A percentile compares a stretch with the other conserved stretches of the same genome.
phyloP scores from a whole-genome alignment of 2,888 invertebrate species.

The Lycia hirtaria region DNA sequence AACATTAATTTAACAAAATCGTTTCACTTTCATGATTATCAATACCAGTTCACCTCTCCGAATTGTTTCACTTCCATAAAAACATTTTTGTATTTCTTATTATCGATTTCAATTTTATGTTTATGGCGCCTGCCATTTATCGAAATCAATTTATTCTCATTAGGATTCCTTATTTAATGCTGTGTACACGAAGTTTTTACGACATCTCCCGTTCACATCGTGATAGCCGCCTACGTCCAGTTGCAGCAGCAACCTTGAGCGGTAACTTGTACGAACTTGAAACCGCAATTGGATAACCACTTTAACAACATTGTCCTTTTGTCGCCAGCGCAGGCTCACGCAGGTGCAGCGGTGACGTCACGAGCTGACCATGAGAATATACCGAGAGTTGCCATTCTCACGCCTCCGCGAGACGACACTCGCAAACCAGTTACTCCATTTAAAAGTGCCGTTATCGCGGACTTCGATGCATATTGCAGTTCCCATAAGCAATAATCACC shows the following conservation, averaged over 20 bases:
- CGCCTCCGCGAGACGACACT: slow-evolving; percentile 76
- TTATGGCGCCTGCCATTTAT: slow-evolving; percentile 12
- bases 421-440: slow-evolving; percentile 74
- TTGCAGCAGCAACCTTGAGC: slow-evolving; percentile 51
- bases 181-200: slow-evolving; percentile 39
- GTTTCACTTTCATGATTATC: slow-evolving; percentile 17
- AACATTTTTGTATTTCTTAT: neutral
- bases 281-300: slow-evolving; percentile 72
- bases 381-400: slow-evolving; percentile 77
- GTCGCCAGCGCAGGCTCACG: slow-evolving; percentile 52
- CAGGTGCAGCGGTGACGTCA: slow-evolving; percentile 80
- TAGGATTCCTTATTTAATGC: slow-evolving; percentile 27
- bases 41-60: slow-evolving; percentile 18
- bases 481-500: slow-evolving; percentile 28
- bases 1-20: slow-evolving; percentile 32
- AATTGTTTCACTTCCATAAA: slow-evolving; percentile 9
- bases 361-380: slow-evolving; percentile 73
- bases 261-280: slow-evolving; percentile 71
- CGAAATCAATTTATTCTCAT: slow-evolving; percentile 21
- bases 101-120: slow-evolving; percentile 8
- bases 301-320: slow-evolving; percentile 73
- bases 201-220: slow-evolving; percentile 27
- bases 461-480: slow-evolving; percentile 54
- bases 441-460: slow-evolving; percentile 77
- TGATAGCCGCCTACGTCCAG: slow-evolving; percentile 40